A percentile compares a stretch with the other conserved stretches of the same genome.
Conservation (phyloP, 2,113 vertebrate genomes). For the Tachysurus vachellii region DNA sequence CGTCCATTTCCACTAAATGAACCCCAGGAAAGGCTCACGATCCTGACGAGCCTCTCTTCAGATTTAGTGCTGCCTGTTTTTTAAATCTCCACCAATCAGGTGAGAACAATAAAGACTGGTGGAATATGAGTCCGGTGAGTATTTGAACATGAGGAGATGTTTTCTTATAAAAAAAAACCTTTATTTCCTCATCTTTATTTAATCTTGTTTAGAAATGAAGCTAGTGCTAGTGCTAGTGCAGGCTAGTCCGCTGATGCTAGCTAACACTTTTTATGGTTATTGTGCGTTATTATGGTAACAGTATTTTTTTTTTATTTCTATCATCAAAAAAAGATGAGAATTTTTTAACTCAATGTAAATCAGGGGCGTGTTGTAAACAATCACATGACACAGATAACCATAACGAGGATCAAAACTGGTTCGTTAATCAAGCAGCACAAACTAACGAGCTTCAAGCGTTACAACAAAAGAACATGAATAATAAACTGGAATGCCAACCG, state of each 20-base stretch:
- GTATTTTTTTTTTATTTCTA: too few species aligned
- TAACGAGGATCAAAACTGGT: too few species aligned
- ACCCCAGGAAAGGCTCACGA: neutral
- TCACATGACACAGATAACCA: too few species aligned
- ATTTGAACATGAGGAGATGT: too few species aligned
- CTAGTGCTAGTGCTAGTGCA: neutral
- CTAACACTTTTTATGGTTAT: too few species aligned
- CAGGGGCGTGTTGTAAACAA: too few species aligned
- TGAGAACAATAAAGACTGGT: neutral
- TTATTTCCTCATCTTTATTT: too few species aligned
- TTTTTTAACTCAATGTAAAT: too few species aligned
- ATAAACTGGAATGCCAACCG: neutral
- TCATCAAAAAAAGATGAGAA: too few species aligned
- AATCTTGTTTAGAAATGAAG: neutral
- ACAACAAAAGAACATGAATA: neutral
- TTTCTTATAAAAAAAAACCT: too few species aligned
- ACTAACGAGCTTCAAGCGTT: neutral
- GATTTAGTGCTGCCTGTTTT: neutral
- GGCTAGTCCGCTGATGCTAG: neutral
- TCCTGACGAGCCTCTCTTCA: neutral
- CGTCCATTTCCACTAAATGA: conserved; percentile 36
- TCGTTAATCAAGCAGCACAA: neutral
- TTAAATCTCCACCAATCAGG: neutral
- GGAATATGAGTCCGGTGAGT: neutral
- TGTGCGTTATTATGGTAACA: too few species aligned